Evolutionary conservation across 2,113 vertebrate species (phyloP).

Genomic region (Microcebus lehilahytsara): DNA sequence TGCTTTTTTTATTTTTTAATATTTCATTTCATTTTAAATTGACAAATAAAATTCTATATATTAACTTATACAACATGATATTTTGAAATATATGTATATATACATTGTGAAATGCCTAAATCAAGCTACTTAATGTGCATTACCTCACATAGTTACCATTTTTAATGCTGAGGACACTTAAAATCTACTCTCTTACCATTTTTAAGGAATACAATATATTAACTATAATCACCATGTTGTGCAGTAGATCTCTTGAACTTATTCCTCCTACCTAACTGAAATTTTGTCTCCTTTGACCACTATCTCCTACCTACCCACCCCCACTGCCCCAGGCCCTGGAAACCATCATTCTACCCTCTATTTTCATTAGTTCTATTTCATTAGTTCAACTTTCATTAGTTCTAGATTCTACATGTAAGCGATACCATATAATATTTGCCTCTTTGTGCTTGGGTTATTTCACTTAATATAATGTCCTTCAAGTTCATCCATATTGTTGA

Average conservation of each 20-base stretch:
- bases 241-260: not conserved
- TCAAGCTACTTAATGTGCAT: not conserved
- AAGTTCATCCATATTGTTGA: not conserved
- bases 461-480: not conserved
- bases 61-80: not conserved
- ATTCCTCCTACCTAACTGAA: not conserved
- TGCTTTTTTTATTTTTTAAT: not conserved
- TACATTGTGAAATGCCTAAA: not conserved
- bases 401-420: not conserved
- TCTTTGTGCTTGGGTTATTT: not conserved
- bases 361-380: not conserved
- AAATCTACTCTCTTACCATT: not conserved
- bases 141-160: not conserved
- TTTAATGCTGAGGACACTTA: not conserved
- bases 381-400: not conserved
- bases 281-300: not conserved
- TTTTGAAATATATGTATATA: not conserved
- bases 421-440: not conserved
- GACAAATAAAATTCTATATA: not conserved
- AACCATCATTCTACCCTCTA: not conserved
- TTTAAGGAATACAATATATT: not conserved
- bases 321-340: not conserved
- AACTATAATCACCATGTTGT: not conserved
- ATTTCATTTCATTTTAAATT: not conserved
- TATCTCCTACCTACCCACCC: not conserved